Conservation (phyloP, 2,888 invertebrate species). For the Drosophila setosimentum region DNA sequence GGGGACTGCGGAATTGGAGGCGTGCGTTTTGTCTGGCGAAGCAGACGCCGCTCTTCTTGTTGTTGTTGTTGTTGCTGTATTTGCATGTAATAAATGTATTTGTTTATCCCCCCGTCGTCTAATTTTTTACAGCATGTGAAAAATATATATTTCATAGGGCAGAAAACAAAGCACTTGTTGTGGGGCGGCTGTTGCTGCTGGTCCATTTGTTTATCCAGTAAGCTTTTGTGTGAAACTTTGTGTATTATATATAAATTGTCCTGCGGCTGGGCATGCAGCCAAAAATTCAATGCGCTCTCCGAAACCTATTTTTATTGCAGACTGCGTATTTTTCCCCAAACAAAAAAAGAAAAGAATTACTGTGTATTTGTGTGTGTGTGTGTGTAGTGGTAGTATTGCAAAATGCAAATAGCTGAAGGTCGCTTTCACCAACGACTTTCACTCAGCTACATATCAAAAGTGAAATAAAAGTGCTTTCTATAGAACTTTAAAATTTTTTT, state of each 20-base stretch:
- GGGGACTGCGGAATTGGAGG: constrained; percentile 1
- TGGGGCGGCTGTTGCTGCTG: neutral
- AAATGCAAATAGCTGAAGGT: constrained; percentile 43
- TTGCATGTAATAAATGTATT: constrained; percentile 78
- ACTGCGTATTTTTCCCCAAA: constrained; percentile 48
- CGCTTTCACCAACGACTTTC: constrained; percentile 36
- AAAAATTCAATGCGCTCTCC: constrained; percentile 31
- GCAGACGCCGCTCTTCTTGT: constrained; percentile 39
- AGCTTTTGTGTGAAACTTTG: constrained; percentile 66
- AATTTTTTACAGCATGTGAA: constrained; percentile 71
- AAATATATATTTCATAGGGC: constrained; percentile 63
- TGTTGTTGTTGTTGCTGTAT: constrained; percentile 61
- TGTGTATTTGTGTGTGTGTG: neutral
- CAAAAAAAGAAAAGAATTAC: constrained; percentile 11
- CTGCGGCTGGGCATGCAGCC: constrained; percentile 70
- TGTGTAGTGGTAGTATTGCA: constrained; percentile 7
- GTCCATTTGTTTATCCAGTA: constrained; percentile 7
- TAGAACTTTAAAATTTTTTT: neutral
- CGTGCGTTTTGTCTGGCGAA: constrained; percentile 28
- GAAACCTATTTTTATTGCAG: constrained; percentile 31
- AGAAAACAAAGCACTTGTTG: constrained; percentile 28
- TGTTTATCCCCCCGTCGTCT: constrained; percentile 72
- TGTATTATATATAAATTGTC: constrained; percentile 75
- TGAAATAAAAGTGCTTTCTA: neutral
- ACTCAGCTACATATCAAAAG: constrained; percentile 2